Percentiles rank a stretch among this genome's conserved stretches.
Conservation (phyloP, 2,113 vertebrate species). For the Chloropsis cyanopogon region DNA sequence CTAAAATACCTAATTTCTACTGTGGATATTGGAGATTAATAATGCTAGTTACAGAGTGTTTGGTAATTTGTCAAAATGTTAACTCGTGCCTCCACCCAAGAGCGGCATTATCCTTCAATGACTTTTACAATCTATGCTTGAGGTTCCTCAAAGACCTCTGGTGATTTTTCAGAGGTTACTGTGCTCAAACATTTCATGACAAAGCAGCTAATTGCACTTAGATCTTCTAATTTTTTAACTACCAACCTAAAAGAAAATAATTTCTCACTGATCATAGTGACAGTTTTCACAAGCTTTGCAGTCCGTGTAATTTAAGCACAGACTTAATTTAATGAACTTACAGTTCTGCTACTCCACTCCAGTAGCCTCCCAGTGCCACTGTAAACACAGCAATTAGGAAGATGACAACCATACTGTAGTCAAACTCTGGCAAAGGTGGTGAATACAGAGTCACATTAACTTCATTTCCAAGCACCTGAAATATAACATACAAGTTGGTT, state of each 20-base stretch:
- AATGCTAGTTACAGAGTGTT: background rate
- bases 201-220: background rate
- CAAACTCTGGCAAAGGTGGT: slow-evolving; percentile 75
- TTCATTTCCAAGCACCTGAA: slow-evolving; percentile 75
- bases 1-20: background rate
- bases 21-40: background rate
- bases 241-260: background rate
- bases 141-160: background rate
- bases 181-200: background rate
- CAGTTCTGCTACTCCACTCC: slow-evolving; percentile 89
- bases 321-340: slow-evolving; percentile 58
- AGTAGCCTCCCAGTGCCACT: slow-evolving; percentile 87
- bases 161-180: background rate
- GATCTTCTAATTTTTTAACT: background rate
- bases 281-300: background rate
- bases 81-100: background rate
- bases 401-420: slow-evolving; percentile 86
- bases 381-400: slow-evolving; percentile 87
- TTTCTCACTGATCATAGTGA: background rate
- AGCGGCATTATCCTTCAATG: background rate
- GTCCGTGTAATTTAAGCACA: background rate
- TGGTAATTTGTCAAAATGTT: background rate
- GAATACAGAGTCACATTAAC: slow-evolving; percentile 83
- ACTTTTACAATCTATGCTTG: background rate
- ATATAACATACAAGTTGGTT: background rate